phyloP scores from a whole-genome alignment of 1,140 invertebrate genomes.

The Saccostrea echinata region DNA sequence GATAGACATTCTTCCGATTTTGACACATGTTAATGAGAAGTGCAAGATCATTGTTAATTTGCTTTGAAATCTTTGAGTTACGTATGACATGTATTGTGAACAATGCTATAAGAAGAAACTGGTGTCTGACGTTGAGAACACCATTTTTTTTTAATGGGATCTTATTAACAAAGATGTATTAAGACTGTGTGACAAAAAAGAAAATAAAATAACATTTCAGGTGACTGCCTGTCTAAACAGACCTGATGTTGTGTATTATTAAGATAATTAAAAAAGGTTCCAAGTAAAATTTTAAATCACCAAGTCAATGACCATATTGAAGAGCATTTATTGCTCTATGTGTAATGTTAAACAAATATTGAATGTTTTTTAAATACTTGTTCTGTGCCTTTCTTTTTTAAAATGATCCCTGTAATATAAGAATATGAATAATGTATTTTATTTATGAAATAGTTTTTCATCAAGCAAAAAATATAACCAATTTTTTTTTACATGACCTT shows the following conservation, averaged over 20 bases:
- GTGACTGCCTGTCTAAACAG: background rate
- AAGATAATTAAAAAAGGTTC: background rate
- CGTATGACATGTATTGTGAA: background rate
- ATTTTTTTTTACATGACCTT: no score
- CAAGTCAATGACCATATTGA: background rate
- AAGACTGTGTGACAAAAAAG: background rate
- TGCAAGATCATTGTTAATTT: background rate
- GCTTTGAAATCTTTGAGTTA: no score
- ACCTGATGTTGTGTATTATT: background rate
- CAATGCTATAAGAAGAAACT: background rate
- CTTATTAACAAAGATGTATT: background rate
- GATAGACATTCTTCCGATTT: background rate
- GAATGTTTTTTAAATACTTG: background rate
- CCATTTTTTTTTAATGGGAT: no score
- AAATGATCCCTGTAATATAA: no score
- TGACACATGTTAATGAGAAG: background rate
- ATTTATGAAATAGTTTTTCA: no score
- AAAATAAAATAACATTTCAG: background rate
- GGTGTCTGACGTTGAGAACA: no score
- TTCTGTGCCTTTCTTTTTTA: no score
- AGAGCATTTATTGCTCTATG: background rate
- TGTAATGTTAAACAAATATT: background rate
- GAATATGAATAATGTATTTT: no score
- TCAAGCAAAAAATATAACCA: no score
- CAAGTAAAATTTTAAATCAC: background rate